Evolutionary conservation across 2,888 invertebrate species (phyloP).

Genomic region (Dynastes grantii): DNA sequence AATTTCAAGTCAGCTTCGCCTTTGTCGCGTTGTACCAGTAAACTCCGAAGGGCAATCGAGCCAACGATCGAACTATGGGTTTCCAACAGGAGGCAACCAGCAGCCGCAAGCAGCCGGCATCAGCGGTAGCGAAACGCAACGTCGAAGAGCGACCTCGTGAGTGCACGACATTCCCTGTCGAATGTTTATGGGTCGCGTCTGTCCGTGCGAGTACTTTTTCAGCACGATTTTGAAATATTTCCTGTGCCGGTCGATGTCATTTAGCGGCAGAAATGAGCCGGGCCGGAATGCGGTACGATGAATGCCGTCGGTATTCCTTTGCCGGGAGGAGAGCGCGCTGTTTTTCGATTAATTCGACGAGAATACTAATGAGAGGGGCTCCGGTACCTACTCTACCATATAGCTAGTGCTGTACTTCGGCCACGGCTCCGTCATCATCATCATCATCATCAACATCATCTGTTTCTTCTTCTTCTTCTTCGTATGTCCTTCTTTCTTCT

Average conservation of each 20-base stretch:
- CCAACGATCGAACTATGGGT: no score
- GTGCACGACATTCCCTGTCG: slow-evolving; percentile 61
- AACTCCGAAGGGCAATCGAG: no score
- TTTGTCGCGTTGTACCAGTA: no score
- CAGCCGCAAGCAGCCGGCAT: background rate
- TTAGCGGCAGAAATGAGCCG: slow-evolving; percentile 69
- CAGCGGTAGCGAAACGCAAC: background rate
- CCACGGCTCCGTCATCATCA: slow-evolving; percentile 14
- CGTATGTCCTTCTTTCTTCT: no score
- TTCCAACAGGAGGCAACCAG: background rate
- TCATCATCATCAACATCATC: slow-evolving; percentile 28
- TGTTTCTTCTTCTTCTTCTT: background rate
- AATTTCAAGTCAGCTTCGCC: no score
- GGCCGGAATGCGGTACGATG: slow-evolving; percentile 66
- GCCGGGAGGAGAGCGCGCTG: slow-evolving; percentile 64
- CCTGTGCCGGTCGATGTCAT: slow-evolving; percentile 68
- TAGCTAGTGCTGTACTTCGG: slow-evolving; percentile 37
- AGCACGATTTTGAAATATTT: slow-evolving; percentile 70
- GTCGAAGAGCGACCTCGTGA: slow-evolving; percentile 11
- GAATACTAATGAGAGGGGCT: slow-evolving; percentile 68
- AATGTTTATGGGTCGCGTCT: slow-evolving; percentile 68
- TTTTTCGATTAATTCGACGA: slow-evolving; percentile 70
- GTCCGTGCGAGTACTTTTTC: slow-evolving; percentile 67
- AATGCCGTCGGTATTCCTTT: slow-evolving; percentile 68
- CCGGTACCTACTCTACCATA: background rate